Percentiles rank a stretch among this genome's conserved stretches.
Evolutionary conservation across 2,888 invertebrate species (phyloP).

Genomic region (Erynnis tages): DNA sequence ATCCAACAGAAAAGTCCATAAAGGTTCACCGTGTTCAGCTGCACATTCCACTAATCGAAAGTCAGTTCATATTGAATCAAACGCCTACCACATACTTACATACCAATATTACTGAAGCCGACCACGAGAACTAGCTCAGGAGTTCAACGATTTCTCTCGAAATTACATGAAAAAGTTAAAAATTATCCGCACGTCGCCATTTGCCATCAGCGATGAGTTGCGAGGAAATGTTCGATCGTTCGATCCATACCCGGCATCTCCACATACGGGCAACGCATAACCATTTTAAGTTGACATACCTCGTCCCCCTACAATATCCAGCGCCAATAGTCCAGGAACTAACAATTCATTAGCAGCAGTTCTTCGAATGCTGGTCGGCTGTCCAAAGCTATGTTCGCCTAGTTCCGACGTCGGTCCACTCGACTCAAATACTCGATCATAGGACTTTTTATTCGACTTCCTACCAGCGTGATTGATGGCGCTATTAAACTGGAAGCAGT

Average conservation of each 20-base stretch:
- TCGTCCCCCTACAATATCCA: not conserved
- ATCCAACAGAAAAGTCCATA: too few relatives aligned
- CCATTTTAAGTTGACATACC: slow-evolving; percentile 4
- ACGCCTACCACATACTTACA: slow-evolving; percentile 2
- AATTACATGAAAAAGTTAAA: slow-evolving; percentile 13
- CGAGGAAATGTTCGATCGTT: slow-evolving; percentile 30
- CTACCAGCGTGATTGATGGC: slow-evolving; percentile 11
- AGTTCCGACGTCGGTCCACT: slow-evolving; percentile 7
- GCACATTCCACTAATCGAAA: slow-evolving; percentile 9
- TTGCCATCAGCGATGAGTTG: slow-evolving; percentile 29
- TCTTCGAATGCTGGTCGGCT: not conserved
- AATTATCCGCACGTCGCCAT: slow-evolving; percentile 12
- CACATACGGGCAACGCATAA: slow-evolving; percentile 24
- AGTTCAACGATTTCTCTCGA: slow-evolving; percentile 11
- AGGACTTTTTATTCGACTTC: slow-evolving; percentile 17
- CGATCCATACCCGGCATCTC: slow-evolving; percentile 26
- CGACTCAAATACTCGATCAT: slow-evolving; percentile 10
- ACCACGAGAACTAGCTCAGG: slow-evolving; percentile 1
- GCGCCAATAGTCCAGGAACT: not conserved
- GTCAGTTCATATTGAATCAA: slow-evolving; percentile 10
- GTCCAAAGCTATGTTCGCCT: slow-evolving; percentile 3
- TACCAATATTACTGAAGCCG: not conserved
- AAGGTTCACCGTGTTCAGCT: too few relatives aligned
- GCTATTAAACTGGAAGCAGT: slow-evolving; percentile 9
- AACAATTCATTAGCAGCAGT: not conserved